Base-by-base conservation (phyloP, 2,797 vertebrate species). In the Botia almorhae region DNA sequence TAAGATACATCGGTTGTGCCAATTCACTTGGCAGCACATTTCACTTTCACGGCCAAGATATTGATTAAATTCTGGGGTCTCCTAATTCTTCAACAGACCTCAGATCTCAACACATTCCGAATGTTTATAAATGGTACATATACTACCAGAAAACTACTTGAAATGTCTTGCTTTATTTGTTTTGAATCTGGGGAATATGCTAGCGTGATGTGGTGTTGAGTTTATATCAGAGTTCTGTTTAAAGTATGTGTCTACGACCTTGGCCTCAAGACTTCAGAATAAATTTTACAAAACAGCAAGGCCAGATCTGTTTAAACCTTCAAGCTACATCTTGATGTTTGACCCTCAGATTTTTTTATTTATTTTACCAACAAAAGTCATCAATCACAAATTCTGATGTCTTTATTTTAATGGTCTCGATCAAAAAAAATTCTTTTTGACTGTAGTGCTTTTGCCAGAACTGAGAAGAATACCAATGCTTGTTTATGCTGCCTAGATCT, bases 21-120 rank as follows among this genome's bases (percentile, higher is more conserved):
- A 92, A 88, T 93, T 89, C 85, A 76, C 90, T 83, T 95, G 93
- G 93, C 93, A 94, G 92, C 85, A 83, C 82, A 89, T 89, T 89
- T 90, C 90, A 88, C 88, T 87, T 90, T 85, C 88, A 84, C 89
- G 88, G 92, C 92, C 87, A 84, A 87, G 85, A 83, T 93, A 94
- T 95, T 86, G 93, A 95, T 95, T 92, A 88, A 86, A 90, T 92
- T 90, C 88, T 86, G 87, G 89, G 85, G 83, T 87, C 88, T 87
- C 87, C 89, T 91, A 92, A 92, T 94, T 93, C 88, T 91, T 95
- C 92, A 94, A 90, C 92, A 92, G 19, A 60, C 56, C 19, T 93
- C 92, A 92, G 19, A 60, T 21, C 19, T 93, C 93, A 91, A 94
- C 92, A 86, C 91, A 92, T 90, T 89, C 88, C 87, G 83, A 87